Evolutionary conservation across 1,140 invertebrate species (phyloP).

Genomic region (Leptinotarsa lineolata): DNA sequence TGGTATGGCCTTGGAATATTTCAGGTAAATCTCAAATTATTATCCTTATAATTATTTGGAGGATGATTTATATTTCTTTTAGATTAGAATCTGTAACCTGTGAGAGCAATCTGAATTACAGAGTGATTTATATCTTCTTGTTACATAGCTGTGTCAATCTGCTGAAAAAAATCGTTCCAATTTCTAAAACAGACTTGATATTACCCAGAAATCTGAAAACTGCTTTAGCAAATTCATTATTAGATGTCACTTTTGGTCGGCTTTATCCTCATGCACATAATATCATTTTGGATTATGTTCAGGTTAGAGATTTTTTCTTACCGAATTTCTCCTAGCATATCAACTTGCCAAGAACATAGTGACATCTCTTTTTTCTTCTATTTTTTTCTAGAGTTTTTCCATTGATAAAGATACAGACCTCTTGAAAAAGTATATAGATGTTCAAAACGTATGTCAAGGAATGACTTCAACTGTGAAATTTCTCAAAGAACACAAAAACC

Average conservation of each 20-base stretch:
- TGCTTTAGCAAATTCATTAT: constrained; percentile 48
- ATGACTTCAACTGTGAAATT: constrained; percentile 59
- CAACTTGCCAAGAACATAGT: background rate
- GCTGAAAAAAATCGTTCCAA: constrained; percentile 46
- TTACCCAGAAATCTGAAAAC: constrained; percentile 53
- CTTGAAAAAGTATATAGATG: constrained; percentile 54
- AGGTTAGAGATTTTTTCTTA: constrained; percentile 38
- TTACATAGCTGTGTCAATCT: constrained; percentile 45
- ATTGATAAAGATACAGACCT: constrained; percentile 37
- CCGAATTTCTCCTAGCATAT: background rate
- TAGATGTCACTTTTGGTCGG: constrained; percentile 49
- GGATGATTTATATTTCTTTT: constrained; percentile 31
- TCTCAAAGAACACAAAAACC: constrained; percentile 54
- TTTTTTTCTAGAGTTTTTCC: constrained; percentile 14
- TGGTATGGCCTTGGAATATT: constrained; percentile 59
- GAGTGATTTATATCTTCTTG: constrained; percentile 49
- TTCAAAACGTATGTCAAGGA: constrained; percentile 56
- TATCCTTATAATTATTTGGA: constrained; percentile 13
- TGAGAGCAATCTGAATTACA: constrained; percentile 42
- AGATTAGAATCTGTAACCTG: constrained; percentile 49
- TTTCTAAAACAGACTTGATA: constrained; percentile 41
- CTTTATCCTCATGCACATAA: constrained; percentile 53
- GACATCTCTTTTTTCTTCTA: background rate
- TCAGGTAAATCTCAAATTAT: constrained; percentile 50
- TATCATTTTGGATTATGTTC: constrained; percentile 47